phyloP scores from a whole-genome alignment of 2,797 vertebrate genomes.

The Chelonia mydas region DNA sequence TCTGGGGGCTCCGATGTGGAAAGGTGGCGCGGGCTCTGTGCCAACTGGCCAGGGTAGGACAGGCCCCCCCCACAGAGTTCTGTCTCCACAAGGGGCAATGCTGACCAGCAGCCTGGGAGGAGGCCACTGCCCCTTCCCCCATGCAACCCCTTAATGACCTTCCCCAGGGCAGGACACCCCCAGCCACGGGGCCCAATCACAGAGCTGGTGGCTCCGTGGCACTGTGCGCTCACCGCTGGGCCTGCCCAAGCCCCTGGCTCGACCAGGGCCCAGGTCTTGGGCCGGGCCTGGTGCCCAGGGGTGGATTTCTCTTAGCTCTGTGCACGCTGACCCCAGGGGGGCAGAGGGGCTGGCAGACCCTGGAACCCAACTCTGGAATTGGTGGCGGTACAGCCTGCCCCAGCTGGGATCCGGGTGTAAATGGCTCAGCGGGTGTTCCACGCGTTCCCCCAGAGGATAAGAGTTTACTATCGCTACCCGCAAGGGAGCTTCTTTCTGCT shows the following conservation, averaged over 20 bases:
- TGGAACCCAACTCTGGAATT: not conserved
- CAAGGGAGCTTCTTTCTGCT: not conserved
- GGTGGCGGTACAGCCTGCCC: not conserved
- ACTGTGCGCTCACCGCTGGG: not conserved
- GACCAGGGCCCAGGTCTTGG: not conserved
- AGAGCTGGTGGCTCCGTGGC: no score
- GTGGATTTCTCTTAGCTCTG: not conserved
- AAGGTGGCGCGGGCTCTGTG: not conserved
- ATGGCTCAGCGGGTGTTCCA: not conserved
- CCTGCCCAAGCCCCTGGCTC: not conserved
- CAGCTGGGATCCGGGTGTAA: not conserved
- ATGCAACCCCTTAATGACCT: not conserved
- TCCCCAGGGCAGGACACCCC: not conserved
- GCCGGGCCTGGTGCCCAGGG: no score
- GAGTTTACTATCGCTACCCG: not conserved
- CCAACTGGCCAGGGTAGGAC: no score
- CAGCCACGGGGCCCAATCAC: not conserved
- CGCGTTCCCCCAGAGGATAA: not conserved
- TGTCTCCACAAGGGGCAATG: no score
- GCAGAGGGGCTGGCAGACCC: not conserved
- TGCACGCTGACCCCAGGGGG: not conserved
- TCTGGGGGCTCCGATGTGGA: not conserved
- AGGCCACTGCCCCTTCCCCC: not conserved
- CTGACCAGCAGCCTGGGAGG: no score
- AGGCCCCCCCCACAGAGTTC: no score